phyloP scores from a whole-genome alignment of 2,113 vertebrate species.

The Callionymus lyra region DNA sequence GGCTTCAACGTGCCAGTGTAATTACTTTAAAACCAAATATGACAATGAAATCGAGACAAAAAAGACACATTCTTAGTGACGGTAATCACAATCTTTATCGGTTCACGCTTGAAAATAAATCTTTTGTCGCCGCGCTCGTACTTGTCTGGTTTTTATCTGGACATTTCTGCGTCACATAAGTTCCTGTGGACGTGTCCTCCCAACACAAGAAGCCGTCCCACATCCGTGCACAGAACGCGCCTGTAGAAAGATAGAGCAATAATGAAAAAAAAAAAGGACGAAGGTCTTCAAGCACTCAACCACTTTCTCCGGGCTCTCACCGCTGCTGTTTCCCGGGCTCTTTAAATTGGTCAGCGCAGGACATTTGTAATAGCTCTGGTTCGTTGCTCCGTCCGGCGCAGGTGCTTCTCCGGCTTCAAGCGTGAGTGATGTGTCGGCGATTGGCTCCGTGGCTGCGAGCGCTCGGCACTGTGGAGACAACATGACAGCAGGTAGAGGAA shows the following conservation, averaged over 20 bases:
- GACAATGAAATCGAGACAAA: too few species aligned
- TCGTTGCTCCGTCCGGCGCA: conserved; percentile 29
- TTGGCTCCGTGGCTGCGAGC: conserved; percentile 22
- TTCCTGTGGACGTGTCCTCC: conserved; percentile 81
- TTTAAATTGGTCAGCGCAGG: conserved; percentile 42
- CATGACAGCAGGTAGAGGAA: background rate
- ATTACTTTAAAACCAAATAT: too few species aligned
- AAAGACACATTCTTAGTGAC: too few species aligned
- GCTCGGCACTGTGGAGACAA: conserved; percentile 49
- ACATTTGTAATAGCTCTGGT: conserved; percentile 54
- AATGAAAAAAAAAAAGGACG: background rate
- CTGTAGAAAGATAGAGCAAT: conserved; percentile 41
- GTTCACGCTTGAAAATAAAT: background rate
- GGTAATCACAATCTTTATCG: too few species aligned
- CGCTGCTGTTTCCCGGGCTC: conserved; percentile 51
- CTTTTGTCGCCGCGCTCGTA: too few species aligned
- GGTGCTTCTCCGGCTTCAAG: conserved; percentile 30
- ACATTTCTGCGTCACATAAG: conserved; percentile 70
- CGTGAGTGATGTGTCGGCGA: conserved; percentile 37
- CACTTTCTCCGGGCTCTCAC: conserved; percentile 37
- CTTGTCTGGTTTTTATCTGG: conserved; percentile 72
- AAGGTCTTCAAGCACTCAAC: background rate
- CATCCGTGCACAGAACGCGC: conserved; percentile 72
- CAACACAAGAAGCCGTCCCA: conserved; percentile 96
- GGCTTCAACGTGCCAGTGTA: too few species aligned